These are phyloP conservation scores for Adelosebastes latens DNA, from an alignment of 2,797 vertebrate species.

Conservation along the genomic window DNA sequence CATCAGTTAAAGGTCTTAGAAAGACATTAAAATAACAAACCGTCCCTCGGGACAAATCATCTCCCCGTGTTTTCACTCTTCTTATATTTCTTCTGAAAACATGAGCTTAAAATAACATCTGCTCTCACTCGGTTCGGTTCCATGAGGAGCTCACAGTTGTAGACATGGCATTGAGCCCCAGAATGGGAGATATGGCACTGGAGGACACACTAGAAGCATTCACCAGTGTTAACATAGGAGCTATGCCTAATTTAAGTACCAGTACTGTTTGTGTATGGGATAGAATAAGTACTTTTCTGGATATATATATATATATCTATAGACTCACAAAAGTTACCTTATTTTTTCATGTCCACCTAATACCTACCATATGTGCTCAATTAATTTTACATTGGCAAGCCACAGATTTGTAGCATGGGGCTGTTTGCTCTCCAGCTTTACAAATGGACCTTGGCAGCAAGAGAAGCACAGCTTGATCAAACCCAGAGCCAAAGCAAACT, in stretches of 20 bases:
- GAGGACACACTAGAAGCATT: conserved; percentile 27
- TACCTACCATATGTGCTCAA: conserved; percentile 23
- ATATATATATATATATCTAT: background rate
- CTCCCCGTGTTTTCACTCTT: conserved; percentile 5
- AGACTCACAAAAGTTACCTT: background rate
- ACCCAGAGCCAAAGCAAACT: conserved; percentile 66
- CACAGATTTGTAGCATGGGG: conserved; percentile 43
- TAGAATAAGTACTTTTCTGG: conserved; percentile 16
- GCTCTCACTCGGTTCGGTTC: conserved; percentile 3
- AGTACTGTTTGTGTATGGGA: conserved; percentile 1
- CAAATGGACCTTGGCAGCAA: conserved; percentile 65
- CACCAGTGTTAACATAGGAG: conserved; percentile 13
- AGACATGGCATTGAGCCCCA: background rate
- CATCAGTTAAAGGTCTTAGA: conserved; percentile 3
- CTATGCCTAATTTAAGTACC: conserved; percentile 26
- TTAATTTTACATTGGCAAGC: conserved; percentile 43
- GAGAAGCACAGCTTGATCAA: conserved; percentile 50
- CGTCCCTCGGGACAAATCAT: conserved; percentile 25
- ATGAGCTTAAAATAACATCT: conserved; percentile 53
- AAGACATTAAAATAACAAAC: conserved; percentile 31
- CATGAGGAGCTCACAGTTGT: conserved; percentile 26
- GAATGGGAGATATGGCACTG: conserved; percentile 23
- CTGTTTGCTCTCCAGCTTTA: conserved; percentile 61
- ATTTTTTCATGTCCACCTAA: conserved; percentile 26
- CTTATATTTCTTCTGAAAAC: conserved; percentile 49